Conservation (phyloP, 2,113 vertebrate species). For the Rhinopomastus cyanomelas region DNA sequence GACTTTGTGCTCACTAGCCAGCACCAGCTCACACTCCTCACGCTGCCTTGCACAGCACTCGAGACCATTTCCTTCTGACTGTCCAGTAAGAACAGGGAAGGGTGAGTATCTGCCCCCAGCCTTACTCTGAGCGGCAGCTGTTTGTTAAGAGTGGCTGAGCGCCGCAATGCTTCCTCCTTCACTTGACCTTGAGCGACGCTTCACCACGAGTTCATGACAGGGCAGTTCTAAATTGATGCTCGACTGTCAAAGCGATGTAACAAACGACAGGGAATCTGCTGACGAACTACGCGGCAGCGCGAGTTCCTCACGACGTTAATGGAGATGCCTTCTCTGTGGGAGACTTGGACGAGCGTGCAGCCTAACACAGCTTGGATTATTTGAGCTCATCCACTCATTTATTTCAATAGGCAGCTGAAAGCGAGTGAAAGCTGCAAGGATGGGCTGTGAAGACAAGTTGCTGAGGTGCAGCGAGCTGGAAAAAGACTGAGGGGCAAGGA, state of each 20-base stretch:
- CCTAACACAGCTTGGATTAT: neutral
- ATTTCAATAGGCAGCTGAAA: constrained; percentile 35
- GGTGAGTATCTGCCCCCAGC: neutral
- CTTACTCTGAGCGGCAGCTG: neutral
- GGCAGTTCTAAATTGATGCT: constrained; percentile 44
- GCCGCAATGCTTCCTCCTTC: neutral
- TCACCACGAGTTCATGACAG: neutral
- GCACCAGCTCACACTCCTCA: neutral
- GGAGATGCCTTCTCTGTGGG: neutral
- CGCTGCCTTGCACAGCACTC: neutral
- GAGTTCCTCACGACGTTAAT: constrained; percentile 3
- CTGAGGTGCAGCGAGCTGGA: neutral
- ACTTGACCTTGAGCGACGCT: neutral
- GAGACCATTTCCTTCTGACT: neutral
- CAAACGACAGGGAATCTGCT: constrained; percentile 40
- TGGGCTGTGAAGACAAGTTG: neutral
- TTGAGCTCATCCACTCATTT: neutral
- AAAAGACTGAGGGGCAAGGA: neutral
- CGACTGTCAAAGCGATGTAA: constrained; percentile 28
- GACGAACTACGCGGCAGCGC: neutral
- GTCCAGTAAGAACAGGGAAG: neutral
- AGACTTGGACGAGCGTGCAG: constrained; percentile 8
- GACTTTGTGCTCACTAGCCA: neutral
- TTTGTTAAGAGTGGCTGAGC: neutral
- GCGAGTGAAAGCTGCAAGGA: neutral